Evolutionary conservation across 1,140 invertebrate species (phyloP).

Genomic region (Nixonia krombeini): DNA sequence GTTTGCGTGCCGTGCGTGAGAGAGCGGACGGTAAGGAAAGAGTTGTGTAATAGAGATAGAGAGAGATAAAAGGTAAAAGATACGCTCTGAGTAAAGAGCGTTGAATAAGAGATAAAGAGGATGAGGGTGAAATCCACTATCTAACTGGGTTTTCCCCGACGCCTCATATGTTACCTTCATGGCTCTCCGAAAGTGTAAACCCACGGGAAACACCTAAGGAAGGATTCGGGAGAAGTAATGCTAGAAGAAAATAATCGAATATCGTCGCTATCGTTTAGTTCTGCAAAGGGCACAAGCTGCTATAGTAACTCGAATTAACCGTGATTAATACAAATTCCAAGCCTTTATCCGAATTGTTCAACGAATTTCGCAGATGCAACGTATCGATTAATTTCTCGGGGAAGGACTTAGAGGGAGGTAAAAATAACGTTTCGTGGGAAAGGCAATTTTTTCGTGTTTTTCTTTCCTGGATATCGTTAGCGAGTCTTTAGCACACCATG

Average conservation of each 20-base stretch:
- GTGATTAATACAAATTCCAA: too few species aligned
- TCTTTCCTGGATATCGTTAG: too few species aligned
- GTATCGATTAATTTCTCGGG: too few species aligned
- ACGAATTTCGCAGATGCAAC: too few species aligned
- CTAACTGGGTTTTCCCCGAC: constrained; percentile 29
- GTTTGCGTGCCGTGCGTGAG: background rate
- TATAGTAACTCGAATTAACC: too few species aligned
- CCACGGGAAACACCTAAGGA: constrained; percentile 15
- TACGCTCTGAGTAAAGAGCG: constrained; percentile 24
- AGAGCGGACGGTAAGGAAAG: background rate
- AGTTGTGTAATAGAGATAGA: constrained; percentile 10
- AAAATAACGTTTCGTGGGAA: too few species aligned
- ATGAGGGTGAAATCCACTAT: constrained; percentile 27
- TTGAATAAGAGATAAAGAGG: constrained; percentile 33
- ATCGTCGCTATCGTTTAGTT: constrained; percentile 22
- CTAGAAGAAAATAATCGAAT: constrained; percentile 31
- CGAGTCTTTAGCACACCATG: too few species aligned
- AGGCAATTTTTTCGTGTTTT: too few species aligned
- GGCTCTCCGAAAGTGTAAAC: constrained; percentile 20
- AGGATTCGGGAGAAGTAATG: constrained; percentile 15
- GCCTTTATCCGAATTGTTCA: too few species aligned
- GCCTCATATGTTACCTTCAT: constrained; percentile 28
- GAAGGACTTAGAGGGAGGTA: too few species aligned
- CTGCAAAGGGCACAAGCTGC: too few species aligned
- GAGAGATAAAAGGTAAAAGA: constrained; percentile 21